Evolutionary conservation across 2,888 invertebrate genomes (phyloP).

Genomic region (Zygaena filipendulae): DNA sequence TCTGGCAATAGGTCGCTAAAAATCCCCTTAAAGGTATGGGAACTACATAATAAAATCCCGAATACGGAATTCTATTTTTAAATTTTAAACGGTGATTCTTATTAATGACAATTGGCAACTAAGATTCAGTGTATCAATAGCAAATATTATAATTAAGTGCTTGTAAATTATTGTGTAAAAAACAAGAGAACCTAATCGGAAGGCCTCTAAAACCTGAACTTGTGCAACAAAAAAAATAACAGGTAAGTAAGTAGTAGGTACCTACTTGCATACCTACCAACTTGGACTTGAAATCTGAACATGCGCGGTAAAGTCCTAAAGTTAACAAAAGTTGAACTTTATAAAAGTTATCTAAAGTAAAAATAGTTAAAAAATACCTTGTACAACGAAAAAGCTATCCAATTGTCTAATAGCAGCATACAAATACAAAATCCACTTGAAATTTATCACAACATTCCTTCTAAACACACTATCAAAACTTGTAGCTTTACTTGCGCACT

Average conservation of each 20-base stretch:
- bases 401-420: constrained; percentile 33
- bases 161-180: no score
- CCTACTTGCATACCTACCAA: no score
- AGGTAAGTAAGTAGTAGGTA: constrained; percentile 13
- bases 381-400: constrained; percentile 26
- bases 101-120: no score
- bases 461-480: constrained; percentile 53
- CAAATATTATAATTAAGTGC: not conserved
- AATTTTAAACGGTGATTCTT: no score
- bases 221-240: constrained; percentile 3
- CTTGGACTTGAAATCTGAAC: constrained; percentile 29
- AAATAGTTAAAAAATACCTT: constrained; percentile 36
- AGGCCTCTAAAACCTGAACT: no score
- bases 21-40: no score
- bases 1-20: no score
- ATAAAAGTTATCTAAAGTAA: constrained; percentile 29
- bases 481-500: constrained; percentile 49
- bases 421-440: constrained; percentile 50
- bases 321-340: constrained; percentile 55
- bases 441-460: constrained; percentile 60
- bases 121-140: not conserved
- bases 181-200: no score
- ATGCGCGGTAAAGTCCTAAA: constrained; percentile 48
- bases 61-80: no score
- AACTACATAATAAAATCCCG: no score